Conservation (phyloP, 2,113 vertebrate species). For the Porphyrio hochstetteri region DNA sequence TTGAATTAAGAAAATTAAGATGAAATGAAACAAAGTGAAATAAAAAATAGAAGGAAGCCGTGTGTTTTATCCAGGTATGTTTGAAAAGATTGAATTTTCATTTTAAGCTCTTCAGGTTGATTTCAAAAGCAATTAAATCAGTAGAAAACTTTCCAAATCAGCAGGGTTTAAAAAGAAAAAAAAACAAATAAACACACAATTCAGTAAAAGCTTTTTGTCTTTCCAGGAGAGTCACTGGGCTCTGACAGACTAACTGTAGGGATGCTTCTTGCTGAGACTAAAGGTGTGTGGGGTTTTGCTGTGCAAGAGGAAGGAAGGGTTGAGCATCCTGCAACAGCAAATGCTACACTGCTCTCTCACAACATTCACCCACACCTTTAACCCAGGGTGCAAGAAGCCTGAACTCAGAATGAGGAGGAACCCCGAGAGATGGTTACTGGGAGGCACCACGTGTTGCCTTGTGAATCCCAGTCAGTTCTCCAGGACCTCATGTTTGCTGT, state of each 20-base stretch:
- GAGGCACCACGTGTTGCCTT: neutral
- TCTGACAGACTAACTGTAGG: neutral
- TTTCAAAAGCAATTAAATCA: neutral
- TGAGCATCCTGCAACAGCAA: neutral
- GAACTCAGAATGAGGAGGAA: neutral
- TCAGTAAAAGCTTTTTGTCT: neutral
- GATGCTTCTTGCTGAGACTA: neutral
- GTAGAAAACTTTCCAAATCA: neutral
- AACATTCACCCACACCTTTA: accelerated
- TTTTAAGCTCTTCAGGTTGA: neutral
- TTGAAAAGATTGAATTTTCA: neutral
- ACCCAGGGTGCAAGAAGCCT: neutral
- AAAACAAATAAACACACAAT: neutral
- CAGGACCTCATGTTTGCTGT: neutral
- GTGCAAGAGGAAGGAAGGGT: too few species aligned
- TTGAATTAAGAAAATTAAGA: neutral
- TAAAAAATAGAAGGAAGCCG: neutral
- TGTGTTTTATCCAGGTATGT: neutral
- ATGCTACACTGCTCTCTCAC: accelerated
- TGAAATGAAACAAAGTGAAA: neutral
- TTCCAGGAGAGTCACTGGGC: neutral
- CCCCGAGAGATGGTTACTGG: neutral
- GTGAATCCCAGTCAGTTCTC: too few species aligned
- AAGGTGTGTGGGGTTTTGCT: neutral
- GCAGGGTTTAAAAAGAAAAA: too few species aligned